Evolutionary conservation across 2,113 vertebrate species (phyloP).

Genomic region (Aspidoscelis tigris): DNA sequence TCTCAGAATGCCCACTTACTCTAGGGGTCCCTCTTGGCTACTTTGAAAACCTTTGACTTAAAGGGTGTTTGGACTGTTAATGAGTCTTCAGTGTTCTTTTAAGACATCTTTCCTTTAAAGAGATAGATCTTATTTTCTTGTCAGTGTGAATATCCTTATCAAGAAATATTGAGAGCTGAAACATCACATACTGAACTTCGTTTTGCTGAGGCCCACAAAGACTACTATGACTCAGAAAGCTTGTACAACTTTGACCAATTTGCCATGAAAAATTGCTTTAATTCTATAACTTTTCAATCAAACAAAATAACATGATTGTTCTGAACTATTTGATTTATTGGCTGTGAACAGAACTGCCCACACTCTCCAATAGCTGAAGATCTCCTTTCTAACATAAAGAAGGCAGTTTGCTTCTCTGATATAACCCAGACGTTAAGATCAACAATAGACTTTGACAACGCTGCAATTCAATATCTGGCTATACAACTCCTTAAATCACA

Average conservation of each 20-base stretch:
- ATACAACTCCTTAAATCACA: background rate
- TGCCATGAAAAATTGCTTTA: background rate
- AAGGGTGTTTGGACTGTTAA: background rate
- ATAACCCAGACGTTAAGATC: background rate
- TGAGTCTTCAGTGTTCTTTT: background rate
- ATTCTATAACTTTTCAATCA: background rate
- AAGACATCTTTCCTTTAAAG: background rate
- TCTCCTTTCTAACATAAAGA: background rate
- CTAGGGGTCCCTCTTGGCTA: too few relatives aligned
- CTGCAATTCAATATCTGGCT: background rate
- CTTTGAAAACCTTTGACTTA: background rate
- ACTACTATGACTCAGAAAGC: background rate
- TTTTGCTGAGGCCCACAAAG: background rate
- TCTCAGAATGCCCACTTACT: too few relatives aligned
- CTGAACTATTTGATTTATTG: background rate
- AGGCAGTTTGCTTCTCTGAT: background rate
- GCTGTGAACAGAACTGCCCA: background rate
- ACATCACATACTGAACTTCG: background rate
- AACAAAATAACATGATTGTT: background rate
- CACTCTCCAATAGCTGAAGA: background rate
- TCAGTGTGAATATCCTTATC: background rate
- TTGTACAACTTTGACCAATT: background rate
- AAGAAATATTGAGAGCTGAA: background rate
- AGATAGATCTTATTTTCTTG: background rate
- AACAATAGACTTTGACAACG: background rate